These are phyloP conservation scores for Aproaerema taeniolella DNA, from an alignment of 2,888 invertebrate genomes.

Conservation along the genomic window DNA sequence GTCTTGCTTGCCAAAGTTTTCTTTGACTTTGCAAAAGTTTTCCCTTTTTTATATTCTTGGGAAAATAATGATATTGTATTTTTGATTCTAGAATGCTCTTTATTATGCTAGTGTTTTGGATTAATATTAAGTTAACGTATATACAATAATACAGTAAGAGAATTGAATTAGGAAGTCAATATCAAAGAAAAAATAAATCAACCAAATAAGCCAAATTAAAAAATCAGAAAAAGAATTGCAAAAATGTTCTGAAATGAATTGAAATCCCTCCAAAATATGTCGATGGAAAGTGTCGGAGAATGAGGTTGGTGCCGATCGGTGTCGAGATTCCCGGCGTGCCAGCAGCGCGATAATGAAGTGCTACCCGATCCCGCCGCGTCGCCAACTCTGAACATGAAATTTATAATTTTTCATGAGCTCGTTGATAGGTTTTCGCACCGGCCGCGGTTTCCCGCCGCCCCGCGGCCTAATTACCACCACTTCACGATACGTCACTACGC, in stretches of 20 bases:
- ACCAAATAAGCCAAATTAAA: no score
- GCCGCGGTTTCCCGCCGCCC: constrained; percentile 76
- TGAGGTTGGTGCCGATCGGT: constrained; percentile 30
- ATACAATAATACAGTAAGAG: no score
- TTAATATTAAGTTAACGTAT: no score
- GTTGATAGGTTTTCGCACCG: constrained; percentile 75
- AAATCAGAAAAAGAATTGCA: no score
- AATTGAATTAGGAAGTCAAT: no score
- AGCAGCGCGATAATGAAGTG: constrained; percentile 52
- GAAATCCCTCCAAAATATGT: constrained; percentile 21
- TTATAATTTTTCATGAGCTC: constrained; percentile 76
- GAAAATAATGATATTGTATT: no score
- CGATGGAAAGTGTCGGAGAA: constrained; percentile 38
- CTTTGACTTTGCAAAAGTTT: background rate
- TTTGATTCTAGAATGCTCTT: no score
- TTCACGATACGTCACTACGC: constrained; percentile 73
- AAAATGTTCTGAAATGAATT: no score
- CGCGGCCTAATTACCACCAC: constrained; percentile 74
- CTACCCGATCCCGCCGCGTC: constrained; percentile 37
- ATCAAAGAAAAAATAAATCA: no score
- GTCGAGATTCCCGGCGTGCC: constrained; percentile 49
- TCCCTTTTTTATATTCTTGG: no score
- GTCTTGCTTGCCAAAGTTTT: background rate
- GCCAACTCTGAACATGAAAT: constrained; percentile 61
- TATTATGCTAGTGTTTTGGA: no score